These are phyloP conservation scores for Nebria ingens DNA, from an alignment of 1,140 invertebrate species.

Conservation along the genomic window DNA sequence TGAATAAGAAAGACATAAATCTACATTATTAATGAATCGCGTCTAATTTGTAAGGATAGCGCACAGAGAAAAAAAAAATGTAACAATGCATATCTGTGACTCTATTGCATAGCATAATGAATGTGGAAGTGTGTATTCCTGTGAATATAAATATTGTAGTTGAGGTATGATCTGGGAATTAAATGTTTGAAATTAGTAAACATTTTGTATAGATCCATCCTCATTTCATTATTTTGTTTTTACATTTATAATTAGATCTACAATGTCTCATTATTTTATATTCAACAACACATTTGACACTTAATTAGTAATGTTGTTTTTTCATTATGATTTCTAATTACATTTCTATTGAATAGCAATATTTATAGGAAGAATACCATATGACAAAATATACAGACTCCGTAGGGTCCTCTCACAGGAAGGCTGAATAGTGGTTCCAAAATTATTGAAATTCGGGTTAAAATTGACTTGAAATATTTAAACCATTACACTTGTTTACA, in stretches of 20 bases:
- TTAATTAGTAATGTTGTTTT: not conserved
- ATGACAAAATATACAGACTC: constrained; percentile 8
- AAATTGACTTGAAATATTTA: constrained; percentile 3
- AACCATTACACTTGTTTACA: not conserved
- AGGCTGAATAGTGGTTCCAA: not conserved
- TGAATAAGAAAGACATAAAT: no score
- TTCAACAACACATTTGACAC: constrained; percentile 8
- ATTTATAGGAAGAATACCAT: constrained; percentile 7
- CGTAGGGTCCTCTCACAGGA: not conserved
- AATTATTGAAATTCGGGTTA: constrained; percentile 5
- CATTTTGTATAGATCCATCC: constrained; percentile 3
- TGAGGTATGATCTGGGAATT: no score
- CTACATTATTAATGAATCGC: no score
- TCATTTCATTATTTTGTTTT: no score
- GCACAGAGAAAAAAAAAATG: no score
- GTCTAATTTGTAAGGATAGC: no score
- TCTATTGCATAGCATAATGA: no score
- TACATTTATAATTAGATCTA: constrained; percentile 7
- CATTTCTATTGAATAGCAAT: constrained; percentile 2
- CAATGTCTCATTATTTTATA: constrained; percentile 3
- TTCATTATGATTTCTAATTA: constrained; percentile 1
- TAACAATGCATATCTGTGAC: no score
- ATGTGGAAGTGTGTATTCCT: no score
- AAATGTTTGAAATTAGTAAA: no score
- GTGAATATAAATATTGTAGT: no score